phyloP scores from a whole-genome alignment of 2,888 invertebrate genomes.

The Catocala sponsa region DNA sequence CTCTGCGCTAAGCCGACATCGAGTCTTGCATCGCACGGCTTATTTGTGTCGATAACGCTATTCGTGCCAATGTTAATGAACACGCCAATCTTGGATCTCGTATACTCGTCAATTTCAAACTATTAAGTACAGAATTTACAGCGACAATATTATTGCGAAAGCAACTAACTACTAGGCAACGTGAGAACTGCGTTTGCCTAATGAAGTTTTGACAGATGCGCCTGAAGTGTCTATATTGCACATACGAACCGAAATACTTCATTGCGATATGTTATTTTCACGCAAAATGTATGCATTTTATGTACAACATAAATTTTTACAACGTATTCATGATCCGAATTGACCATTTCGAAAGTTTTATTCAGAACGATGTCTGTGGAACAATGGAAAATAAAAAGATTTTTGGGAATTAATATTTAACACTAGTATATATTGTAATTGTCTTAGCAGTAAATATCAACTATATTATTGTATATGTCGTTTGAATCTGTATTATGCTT shows the following conservation, averaged over 20 bases:
- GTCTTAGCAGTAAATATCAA: too few species aligned
- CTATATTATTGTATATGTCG: too few species aligned
- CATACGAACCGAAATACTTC: background rate
- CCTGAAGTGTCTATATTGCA: background rate
- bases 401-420: slow-evolving; percentile 3
- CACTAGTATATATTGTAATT: slow-evolving; percentile 13
- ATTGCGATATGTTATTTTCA: slow-evolving; percentile 26
- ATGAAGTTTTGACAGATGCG: slow-evolving; percentile 6
- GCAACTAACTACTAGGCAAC: slow-evolving; percentile 10
- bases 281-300: slow-evolving; percentile 25
- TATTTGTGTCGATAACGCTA: slow-evolving; percentile 69
- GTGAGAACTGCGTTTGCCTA: slow-evolving; percentile 19
- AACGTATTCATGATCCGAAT: slow-evolving; percentile 62
- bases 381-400: slow-evolving; percentile 27
- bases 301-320: slow-evolving; percentile 59
- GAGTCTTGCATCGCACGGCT: slow-evolving; percentile 29
- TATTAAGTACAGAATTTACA: slow-evolving; percentile 50
- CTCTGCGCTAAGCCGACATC: slow-evolving; percentile 3
- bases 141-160: slow-evolving; percentile 45
- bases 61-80: slow-evolving; percentile 80
- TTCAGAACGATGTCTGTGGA: slow-evolving; percentile 37
- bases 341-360: slow-evolving; percentile 54
- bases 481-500: too few species aligned
- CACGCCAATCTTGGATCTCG: slow-evolving; percentile 68
- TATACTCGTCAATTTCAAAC: slow-evolving; percentile 62